Conservation (phyloP, 2,113 vertebrate species). For the Sturnus vulgaris region DNA sequence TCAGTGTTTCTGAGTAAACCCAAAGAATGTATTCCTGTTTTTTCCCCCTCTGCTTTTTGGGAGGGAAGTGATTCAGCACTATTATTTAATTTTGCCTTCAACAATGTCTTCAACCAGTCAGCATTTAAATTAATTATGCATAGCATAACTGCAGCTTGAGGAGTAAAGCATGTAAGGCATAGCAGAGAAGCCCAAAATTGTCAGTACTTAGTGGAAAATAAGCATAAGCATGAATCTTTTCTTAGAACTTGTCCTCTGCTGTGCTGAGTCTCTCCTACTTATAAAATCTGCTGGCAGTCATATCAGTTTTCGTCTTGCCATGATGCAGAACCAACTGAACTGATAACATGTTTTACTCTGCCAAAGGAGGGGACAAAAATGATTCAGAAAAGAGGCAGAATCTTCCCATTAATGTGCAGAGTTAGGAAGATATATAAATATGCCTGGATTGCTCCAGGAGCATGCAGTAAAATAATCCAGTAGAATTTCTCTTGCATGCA, state of each 20-base stretch:
- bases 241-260: slow-evolving; percentile 10
- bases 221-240: slow-evolving; percentile 12
- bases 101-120: background rate
- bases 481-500: background rate
- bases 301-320: background rate
- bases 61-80: background rate
- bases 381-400: background rate
- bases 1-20: background rate
- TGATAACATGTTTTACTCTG: background rate
- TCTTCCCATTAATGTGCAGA: background rate
- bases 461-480: background rate
- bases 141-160: background rate
- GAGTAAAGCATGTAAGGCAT: background rate
- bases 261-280: background rate
- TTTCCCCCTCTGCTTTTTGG: background rate
- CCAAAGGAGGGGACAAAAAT: background rate
- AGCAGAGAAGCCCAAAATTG: background rate
- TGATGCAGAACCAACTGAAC: background rate
- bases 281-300: background rate
- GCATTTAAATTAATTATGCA: background rate
- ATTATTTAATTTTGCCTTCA: slow-evolving; percentile 17
- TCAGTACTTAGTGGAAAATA: background rate
- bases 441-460: background rate
- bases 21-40: background rate
- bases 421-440: background rate